phyloP scores from a whole-genome alignment of 2,113 vertebrate species.

The Gallinago media region DNA sequence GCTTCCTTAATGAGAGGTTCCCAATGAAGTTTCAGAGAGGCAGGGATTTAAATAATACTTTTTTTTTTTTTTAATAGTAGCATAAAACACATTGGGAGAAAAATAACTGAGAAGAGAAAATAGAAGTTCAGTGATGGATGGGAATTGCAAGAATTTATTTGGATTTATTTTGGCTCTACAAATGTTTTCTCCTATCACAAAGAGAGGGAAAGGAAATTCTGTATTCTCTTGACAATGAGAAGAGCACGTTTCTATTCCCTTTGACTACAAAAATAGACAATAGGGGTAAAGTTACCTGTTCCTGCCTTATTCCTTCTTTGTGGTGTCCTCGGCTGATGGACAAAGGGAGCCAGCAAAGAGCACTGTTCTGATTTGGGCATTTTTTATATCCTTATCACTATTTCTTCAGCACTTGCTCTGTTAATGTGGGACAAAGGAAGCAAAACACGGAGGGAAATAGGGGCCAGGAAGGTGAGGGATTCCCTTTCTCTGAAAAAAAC shows the following conservation, averaged over 20 bases:
- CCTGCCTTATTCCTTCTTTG: not conserved
- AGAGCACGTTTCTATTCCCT: not conserved
- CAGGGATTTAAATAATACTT: not conserved
- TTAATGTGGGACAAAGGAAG: not conserved
- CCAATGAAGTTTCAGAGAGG: not conserved
- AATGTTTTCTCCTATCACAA: not conserved
- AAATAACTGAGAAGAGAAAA: constrained; percentile 2
- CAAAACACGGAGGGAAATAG: not conserved
- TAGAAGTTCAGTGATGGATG: not conserved
- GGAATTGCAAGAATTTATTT: constrained; percentile 21
- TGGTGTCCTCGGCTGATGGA: rapidly evolving
- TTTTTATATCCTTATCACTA: not conserved
- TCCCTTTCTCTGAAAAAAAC: not conserved
- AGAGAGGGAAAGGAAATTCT: not conserved
- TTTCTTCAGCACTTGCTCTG: not conserved
- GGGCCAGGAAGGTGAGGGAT: not conserved
- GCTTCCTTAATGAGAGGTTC: not conserved
- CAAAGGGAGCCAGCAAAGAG: not conserved
- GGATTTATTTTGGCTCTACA: not conserved
- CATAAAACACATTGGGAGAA: not conserved
- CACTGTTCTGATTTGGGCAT: not conserved
- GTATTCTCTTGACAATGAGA: not conserved
- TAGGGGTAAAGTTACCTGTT: not conserved
- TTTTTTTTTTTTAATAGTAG: not conserved
- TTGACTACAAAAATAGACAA: not conserved